Conservation (phyloP, 2,113 vertebrate species). For the Ondatra zibethicus region DNA sequence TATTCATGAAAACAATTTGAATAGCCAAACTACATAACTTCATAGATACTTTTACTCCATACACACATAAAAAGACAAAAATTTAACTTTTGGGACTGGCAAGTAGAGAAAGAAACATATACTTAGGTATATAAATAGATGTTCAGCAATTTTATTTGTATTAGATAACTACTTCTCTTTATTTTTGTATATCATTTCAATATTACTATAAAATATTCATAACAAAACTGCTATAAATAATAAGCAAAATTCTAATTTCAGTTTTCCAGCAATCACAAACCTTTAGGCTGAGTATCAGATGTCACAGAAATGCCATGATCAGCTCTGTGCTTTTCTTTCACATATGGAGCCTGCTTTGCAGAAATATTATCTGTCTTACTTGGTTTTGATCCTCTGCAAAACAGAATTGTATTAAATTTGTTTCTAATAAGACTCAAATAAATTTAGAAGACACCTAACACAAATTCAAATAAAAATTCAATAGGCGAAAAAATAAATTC, state of each 20-base stretch:
- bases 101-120: constrained; percentile 35
- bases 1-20: constrained; percentile 43
- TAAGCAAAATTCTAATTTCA: constrained; percentile 54
- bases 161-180: constrained; percentile 59
- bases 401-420: constrained; percentile 61
- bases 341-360: constrained; percentile 60
- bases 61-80: not conserved
- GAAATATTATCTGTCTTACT: constrained; percentile 64
- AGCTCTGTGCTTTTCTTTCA: constrained; percentile 73
- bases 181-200: not conserved
- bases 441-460: constrained; percentile 30
- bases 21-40: constrained; percentile 23
- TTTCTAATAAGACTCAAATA: constrained; percentile 59
- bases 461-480: constrained; percentile 49
- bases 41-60: not conserved
- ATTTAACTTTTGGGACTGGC: constrained; percentile 50
- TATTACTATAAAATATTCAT: constrained; percentile 5
- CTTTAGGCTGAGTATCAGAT: constrained; percentile 81
- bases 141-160: constrained; percentile 35
- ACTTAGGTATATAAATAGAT: constrained; percentile 1
- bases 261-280: constrained; percentile 82
- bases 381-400: constrained; percentile 79
- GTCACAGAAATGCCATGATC: constrained; percentile 50
- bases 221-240: constrained; percentile 42
- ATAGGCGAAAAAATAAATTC: constrained; percentile 16